These are phyloP conservation scores for Vireo altiloquus DNA, from an alignment of 2,113 vertebrate species.

Conservation along the genomic window DNA sequence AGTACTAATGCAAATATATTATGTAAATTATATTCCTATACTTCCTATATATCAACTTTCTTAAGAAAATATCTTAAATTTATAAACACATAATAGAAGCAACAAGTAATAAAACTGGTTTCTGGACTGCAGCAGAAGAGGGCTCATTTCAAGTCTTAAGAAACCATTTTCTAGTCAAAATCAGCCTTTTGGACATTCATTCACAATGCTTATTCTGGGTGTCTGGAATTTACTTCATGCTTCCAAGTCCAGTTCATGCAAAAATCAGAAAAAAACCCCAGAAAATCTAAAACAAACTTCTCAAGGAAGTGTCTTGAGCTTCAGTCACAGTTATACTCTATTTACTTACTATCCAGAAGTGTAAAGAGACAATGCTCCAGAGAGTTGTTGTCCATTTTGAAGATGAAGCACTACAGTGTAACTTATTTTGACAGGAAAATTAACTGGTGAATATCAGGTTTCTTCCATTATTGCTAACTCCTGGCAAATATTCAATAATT, in stretches of 20 bases:
- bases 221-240: neutral
- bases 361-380: neutral
- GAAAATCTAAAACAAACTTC: neutral
- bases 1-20: neutral
- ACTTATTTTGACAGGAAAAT: neutral
- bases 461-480: neutral
- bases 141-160: neutral
- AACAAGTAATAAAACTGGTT: neutral
- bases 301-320: neutral
- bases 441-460: neutral
- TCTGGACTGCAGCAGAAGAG: neutral
- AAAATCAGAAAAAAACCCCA: neutral
- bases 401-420: neutral
- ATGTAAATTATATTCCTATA: neutral
- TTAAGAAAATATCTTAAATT: neutral
- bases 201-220: neutral
- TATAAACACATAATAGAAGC: neutral
- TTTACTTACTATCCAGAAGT: neutral
- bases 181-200: neutral
- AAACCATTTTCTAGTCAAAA: neutral
- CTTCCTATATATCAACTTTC: neutral
- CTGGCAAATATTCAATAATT: neutral
- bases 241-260: neutral
- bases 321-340: neutral
- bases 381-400: neutral